phyloP scores from a whole-genome alignment of 2,113 vertebrate genomes.

The Ia io region DNA sequence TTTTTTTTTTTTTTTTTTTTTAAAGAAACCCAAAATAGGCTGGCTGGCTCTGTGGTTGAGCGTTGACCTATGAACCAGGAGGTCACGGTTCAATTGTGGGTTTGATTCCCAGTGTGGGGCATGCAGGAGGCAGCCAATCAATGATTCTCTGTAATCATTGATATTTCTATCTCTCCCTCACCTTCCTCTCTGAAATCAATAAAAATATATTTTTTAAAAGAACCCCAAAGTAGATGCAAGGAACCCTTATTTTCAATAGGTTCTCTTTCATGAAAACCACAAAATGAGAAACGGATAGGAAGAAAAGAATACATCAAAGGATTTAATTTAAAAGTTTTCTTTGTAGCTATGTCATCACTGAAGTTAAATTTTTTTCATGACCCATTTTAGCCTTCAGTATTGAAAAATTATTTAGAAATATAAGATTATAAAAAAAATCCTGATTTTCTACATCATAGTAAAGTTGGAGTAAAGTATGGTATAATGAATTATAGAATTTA shows the following conservation, averaged over 20 bases:
- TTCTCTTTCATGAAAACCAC: background rate
- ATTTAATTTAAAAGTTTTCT: background rate
- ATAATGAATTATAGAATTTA: background rate
- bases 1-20: background rate
- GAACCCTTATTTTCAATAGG: background rate
- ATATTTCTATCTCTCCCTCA: too few species aligned
- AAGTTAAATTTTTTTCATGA: background rate
- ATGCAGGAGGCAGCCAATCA: too few species aligned
- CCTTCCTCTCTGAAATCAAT: too few species aligned
- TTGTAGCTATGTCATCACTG: background rate
- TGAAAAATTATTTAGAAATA: constrained; percentile 17
- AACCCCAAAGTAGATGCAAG: constrained; percentile 4
- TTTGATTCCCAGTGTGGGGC: too few species aligned
- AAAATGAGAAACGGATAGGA: background rate
- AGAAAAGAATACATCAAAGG: background rate
- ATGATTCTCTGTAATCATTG: too few species aligned
- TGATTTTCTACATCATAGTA: background rate
- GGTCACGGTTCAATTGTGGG: too few species aligned
- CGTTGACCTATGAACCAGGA: too few species aligned
- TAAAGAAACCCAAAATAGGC: background rate
- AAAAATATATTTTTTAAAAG: background rate
- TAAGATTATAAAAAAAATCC: background rate
- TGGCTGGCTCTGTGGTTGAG: too few species aligned
- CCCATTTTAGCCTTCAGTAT: background rate
- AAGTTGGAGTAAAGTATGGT: constrained; percentile 12